These are phyloP conservation scores for Thrips palmi DNA, from an alignment of 1,140 invertebrate species.

Conservation along the genomic window DNA sequence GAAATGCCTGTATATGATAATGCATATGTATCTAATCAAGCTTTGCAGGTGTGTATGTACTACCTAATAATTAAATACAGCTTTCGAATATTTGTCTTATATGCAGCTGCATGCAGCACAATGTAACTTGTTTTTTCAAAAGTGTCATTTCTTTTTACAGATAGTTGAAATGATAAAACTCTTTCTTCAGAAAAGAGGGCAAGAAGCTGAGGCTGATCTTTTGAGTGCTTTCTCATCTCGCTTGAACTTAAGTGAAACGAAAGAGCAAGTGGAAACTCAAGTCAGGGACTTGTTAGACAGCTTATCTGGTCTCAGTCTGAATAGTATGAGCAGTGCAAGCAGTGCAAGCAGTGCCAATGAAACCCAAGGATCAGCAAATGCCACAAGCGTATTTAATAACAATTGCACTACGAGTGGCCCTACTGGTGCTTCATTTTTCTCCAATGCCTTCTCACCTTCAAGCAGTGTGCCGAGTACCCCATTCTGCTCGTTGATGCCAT, in stretches of 20 bases:
- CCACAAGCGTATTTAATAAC: too few relatives aligned
- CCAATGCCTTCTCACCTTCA: too few relatives aligned
- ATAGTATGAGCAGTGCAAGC: too few relatives aligned
- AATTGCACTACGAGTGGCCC: too few relatives aligned
- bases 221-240: conserved; percentile 13
- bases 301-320: background rate
- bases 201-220: conserved; percentile 13
- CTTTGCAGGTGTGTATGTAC: background rate
- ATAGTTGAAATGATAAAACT: conserved; percentile 16
- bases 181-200: conserved; percentile 12
- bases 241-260: conserved; percentile 11
- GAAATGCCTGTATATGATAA: background rate
- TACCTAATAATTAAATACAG: background rate
- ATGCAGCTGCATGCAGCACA: background rate
- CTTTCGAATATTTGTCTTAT: background rate
- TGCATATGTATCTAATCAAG: background rate
- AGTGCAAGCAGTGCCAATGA: too few relatives aligned
- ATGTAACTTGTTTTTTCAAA: conserved; percentile 1
- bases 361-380: too few relatives aligned
- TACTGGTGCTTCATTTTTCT: too few relatives aligned
- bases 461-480: too few relatives aligned
- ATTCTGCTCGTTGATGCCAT: too few relatives aligned
- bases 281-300: conserved; percentile 15
- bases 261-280: conserved; percentile 14
- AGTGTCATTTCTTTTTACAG: conserved; percentile 9